phyloP scores from a whole-genome alignment of 1,140 invertebrate genomes.

The Apis cerana region DNA sequence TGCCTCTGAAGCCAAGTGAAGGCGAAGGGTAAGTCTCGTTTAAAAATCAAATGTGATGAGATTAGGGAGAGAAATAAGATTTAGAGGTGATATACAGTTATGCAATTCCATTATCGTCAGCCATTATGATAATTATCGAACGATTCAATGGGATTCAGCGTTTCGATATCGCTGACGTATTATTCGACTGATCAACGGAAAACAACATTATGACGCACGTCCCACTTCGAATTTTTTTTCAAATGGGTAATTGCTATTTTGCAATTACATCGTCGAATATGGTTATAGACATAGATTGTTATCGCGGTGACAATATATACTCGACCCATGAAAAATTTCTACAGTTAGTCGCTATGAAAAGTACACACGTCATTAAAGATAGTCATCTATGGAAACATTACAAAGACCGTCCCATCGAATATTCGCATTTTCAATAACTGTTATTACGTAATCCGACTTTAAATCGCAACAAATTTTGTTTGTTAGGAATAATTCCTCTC shows the following conservation, averaged over 20 bases:
- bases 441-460: constrained; percentile 2
- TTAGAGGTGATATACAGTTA: background rate
- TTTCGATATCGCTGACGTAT: constrained; percentile 68
- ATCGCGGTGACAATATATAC: background rate
- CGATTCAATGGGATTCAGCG: constrained; percentile 33
- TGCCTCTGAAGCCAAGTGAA: constrained; percentile 90
- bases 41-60: background rate
- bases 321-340: background rate
- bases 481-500: background rate
- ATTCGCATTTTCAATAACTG: constrained; percentile 9
- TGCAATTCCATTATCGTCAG: background rate
- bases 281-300: background rate
- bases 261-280: background rate
- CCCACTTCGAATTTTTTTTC: constrained; percentile 35
- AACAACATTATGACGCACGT: constrained; percentile 65
- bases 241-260: constrained; percentile 34
- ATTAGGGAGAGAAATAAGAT: background rate
- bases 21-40: constrained; percentile 88
- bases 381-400: background rate
- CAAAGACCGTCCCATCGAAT: background rate
- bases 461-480: background rate
- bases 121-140: constrained; percentile 8
- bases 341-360: background rate
- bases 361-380: background rate
- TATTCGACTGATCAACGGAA: constrained; percentile 66